Evolutionary conservation across 53 echinoderm and acorn worm species (phyloP).

Genomic region (Actinopyga echinites): DNA sequence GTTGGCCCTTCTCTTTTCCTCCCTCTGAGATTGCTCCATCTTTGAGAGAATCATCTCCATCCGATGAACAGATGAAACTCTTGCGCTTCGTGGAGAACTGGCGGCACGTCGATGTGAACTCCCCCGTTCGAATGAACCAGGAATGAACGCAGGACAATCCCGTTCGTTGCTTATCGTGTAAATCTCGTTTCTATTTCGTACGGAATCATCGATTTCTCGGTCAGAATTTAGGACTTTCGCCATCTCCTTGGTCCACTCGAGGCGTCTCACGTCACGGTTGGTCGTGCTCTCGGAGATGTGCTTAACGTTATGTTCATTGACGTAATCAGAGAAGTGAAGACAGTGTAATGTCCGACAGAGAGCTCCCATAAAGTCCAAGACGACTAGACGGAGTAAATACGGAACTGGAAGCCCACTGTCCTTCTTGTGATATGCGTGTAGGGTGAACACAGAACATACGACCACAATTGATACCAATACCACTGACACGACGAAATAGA

Average conservation of each 20-base stretch:
- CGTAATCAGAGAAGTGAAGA: no score
- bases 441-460: background rate
- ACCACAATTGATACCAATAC: background rate
- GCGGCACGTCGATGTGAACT: no score
- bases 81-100: no score
- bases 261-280: background rate
- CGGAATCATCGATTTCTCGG: no score
- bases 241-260: no score
- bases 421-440: conserved; percentile 20
- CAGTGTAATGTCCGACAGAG: background rate
- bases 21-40: background rate
- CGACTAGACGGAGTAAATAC: background rate
- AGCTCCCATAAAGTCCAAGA: conserved; percentile 8
- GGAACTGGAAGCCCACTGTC: background rate
- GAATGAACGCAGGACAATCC: no score
- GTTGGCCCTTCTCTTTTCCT: background rate
- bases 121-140: no score
- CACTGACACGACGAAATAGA: conserved; percentile 30
- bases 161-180: no score
- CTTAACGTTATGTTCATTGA: background rate
- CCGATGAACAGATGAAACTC: background rate
- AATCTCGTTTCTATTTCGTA: no score
- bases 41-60: background rate
- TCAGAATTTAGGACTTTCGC: no score
- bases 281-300: no score